These are phyloP conservation scores for Tenualosa thibaudeaui DNA, from an alignment of 2,797 vertebrate genomes.

Conservation along the genomic window DNA sequence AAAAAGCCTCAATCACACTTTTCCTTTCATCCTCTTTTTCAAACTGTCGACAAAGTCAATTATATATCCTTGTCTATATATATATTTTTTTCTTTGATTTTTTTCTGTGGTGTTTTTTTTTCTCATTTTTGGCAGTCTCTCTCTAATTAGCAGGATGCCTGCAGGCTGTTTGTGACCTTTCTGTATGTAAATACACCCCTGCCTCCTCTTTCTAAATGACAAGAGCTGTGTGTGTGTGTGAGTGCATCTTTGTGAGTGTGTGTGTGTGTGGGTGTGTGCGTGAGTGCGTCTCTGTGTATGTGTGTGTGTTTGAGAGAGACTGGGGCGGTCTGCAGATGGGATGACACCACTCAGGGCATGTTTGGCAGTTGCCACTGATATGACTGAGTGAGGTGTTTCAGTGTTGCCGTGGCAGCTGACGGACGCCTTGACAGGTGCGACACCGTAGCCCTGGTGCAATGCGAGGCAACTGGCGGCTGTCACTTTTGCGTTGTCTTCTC, in stretches of 20 bases:
- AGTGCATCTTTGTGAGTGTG: conserved; percentile 34
- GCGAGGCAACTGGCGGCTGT: conserved; percentile 73
- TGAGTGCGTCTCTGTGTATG: conserved; percentile 59
- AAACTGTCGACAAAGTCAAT: conserved; percentile 54
- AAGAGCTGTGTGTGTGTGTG: conserved; percentile 54
- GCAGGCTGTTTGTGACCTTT: conserved; percentile 83
- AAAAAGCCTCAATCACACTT: conserved; percentile 41
- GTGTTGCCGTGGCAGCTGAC: conserved; percentile 53
- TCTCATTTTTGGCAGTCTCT: conserved; percentile 67
- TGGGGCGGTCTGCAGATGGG: conserved; percentile 31
- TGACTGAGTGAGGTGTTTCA: conserved; percentile 66
- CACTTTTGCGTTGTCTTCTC: conserved; percentile 62
- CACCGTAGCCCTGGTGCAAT: conserved; percentile 63
- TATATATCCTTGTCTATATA: conserved; percentile 65
- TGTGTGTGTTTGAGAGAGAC: conserved; percentile 47
- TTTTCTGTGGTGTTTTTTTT: conserved; percentile 55
- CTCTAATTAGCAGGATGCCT: conserved; percentile 81
- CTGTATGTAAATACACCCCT: conserved; percentile 74
- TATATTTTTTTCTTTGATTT: conserved; percentile 67
- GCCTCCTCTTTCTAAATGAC: conserved; percentile 56
- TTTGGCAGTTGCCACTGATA: conserved; percentile 72
- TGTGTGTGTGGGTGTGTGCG: conserved; percentile 53
- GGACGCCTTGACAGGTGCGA: conserved; percentile 80
- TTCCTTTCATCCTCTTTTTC: conserved; percentile 56
- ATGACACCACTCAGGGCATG: conserved; percentile 69